Conservation (phyloP, 2,888 invertebrate genomes). For the Hirtodrosophila cameraria region DNA sequence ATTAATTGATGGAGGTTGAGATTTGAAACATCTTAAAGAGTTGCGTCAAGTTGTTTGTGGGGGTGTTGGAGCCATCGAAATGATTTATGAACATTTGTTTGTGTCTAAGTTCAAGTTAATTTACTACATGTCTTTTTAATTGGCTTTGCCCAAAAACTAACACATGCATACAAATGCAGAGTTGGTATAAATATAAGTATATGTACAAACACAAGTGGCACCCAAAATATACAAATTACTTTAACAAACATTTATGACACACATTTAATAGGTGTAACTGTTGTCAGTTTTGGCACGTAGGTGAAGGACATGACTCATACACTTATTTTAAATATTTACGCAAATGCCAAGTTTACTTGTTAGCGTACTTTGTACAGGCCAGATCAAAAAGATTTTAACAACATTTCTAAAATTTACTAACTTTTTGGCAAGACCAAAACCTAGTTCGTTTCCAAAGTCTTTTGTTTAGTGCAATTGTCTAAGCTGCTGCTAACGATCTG, state of each 20-base stretch:
- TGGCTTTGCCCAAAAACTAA: slow-evolving; percentile 40
- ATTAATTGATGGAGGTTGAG: slow-evolving; percentile 45
- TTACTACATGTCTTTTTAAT: slow-evolving; percentile 52
- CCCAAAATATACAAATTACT: slow-evolving; percentile 40
- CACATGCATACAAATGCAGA: slow-evolving; percentile 8
- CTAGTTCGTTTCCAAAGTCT: slow-evolving; percentile 40
- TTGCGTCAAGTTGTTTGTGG: slow-evolving; percentile 36
- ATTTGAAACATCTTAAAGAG: slow-evolving; percentile 4
- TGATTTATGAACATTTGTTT: slow-evolving; percentile 47
- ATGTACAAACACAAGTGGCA: slow-evolving; percentile 33
- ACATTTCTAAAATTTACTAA: background rate
- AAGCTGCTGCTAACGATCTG: slow-evolving; percentile 7
- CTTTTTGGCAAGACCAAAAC: slow-evolving; percentile 1
- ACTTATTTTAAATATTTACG: background rate
- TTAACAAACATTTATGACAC: slow-evolving; percentile 40
- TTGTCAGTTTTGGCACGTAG: slow-evolving; percentile 42
- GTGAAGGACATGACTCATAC: slow-evolving; percentile 60
- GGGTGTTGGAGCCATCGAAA: slow-evolving; percentile 45
- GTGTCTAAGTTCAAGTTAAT: slow-evolving; percentile 40
- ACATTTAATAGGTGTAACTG: slow-evolving; percentile 45
- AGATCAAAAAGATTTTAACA: background rate
- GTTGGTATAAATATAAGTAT: background rate
- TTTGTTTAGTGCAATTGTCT: slow-evolving; percentile 25
- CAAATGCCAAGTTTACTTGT: background rate
- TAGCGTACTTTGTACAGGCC: background rate